phyloP scores from a whole-genome alignment of 2,797 vertebrate species.

The Scolopax bukidnonensis region DNA sequence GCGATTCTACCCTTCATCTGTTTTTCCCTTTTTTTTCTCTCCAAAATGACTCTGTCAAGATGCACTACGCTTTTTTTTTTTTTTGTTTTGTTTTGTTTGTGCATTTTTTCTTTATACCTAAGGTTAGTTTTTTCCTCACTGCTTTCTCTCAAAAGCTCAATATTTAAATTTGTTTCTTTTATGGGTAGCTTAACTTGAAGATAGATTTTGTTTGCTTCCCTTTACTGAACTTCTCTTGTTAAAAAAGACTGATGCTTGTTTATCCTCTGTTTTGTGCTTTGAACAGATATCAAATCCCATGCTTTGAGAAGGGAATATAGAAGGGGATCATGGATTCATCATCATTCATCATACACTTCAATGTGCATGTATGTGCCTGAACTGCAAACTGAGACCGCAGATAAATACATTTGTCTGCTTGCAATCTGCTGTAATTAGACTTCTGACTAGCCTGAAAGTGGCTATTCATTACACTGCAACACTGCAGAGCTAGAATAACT shows the following conservation, averaged over 20 bases:
- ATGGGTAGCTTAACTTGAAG: not conserved
- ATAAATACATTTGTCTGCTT: conserved; percentile 31
- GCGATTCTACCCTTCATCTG: not conserved
- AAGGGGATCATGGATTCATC: conserved; percentile 8
- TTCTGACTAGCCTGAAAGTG: not conserved
- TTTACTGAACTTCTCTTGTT: conserved; percentile 51
- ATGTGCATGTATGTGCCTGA: not conserved
- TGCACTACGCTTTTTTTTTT: not conserved
- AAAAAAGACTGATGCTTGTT: conserved; percentile 70
- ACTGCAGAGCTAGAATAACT: not conserved
- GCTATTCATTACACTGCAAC: not conserved
- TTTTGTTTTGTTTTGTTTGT: not conserved
- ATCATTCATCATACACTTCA: conserved; percentile 2
- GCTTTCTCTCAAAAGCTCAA: not conserved
- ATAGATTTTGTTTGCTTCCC: conserved; percentile 35
- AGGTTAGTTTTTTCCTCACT: not conserved
- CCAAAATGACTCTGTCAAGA: not conserved
- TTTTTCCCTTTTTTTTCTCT: not conserved
- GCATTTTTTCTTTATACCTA: not conserved
- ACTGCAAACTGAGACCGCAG: not conserved
- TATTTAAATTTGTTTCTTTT: conserved; percentile 27
- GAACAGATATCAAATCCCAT: conserved; percentile 23
- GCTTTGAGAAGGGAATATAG: conserved; percentile 26
- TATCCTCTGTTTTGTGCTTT: conserved; percentile 20
- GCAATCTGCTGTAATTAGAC: conserved; percentile 12